A percentile compares a stretch with the other conserved stretches of the same genome.
These are phyloP conservation scores for Spodoptera litura DNA, from an alignment of 1,140 invertebrate genomes.

Conservation along the genomic window DNA sequence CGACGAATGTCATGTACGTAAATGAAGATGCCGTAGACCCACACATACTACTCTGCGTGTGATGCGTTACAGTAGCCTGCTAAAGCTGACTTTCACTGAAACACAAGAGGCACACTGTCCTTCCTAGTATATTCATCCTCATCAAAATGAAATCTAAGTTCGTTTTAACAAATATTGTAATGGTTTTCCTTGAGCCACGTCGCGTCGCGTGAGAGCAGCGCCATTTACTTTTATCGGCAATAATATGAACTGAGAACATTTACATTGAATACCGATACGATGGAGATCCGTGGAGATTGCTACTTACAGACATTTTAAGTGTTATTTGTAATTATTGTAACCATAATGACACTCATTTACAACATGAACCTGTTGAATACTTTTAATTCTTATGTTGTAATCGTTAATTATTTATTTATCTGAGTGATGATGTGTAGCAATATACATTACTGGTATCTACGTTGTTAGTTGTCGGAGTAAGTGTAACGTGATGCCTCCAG, in stretches of 20 bases:
- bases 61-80: no score
- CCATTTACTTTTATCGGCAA: conserved; percentile 12
- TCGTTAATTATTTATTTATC: conserved; percentile 12
- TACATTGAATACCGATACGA: neutral
- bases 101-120: no score
- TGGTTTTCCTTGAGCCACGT: neutral
- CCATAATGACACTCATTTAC: neutral
- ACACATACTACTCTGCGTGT: no score
- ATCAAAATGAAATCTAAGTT: neutral
- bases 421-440: conserved; percentile 9
- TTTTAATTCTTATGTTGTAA: conserved; percentile 11
- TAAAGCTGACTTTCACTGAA: no score
- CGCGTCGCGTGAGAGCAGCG: neutral
- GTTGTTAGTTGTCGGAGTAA: neutral
- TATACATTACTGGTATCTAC: neutral
- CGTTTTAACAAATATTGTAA: neutral
- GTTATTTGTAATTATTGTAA: conserved; percentile 31
- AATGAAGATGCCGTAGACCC: no score
- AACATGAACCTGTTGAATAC: conserved; percentile 3
- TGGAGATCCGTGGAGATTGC: neutral
- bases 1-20: no score
- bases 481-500: neutral
- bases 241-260: neutral
- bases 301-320: conserved; percentile 5
- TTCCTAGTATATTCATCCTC: no score